Evolutionary conservation across 2,797 vertebrate genomes (phyloP).

Genomic region (Coendou prehensilis): DNA sequence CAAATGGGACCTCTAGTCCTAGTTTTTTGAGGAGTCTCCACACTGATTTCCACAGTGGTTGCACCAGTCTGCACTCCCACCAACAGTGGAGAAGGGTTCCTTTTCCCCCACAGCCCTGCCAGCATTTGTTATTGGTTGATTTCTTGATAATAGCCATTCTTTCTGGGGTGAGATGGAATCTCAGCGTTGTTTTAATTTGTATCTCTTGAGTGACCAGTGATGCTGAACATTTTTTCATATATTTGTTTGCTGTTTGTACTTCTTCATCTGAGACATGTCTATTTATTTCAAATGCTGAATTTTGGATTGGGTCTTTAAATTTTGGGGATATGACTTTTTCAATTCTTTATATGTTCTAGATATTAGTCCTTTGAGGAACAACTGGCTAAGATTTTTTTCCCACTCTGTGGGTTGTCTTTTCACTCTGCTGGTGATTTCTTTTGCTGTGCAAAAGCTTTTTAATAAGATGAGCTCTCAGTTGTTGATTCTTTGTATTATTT

Average conservation of each 20-base stretch:
- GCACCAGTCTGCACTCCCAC: not conserved
- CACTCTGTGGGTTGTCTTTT: too few species aligned
- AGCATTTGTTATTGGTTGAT: not conserved
- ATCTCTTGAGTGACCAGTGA: not conserved
- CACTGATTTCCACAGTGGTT: not conserved
- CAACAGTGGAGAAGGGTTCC: not conserved
- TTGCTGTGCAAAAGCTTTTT: too few species aligned
- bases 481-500: too few species aligned
- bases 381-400: too few species aligned
- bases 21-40: not conserved
- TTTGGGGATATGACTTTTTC: not conserved
- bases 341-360: not conserved
- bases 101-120: not conserved
- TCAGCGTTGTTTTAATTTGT: not conserved
- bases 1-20: not conserved
- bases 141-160: not conserved
- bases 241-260: not conserved
- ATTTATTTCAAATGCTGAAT: not conserved
- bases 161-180: not conserved
- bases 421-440: too few species aligned
- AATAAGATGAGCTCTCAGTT: too few species aligned
- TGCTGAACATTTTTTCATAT: not conserved
- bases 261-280: not conserved
- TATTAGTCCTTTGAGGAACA: too few species aligned
- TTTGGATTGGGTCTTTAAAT: not conserved